These are phyloP conservation scores for Glaucidium brasilianum DNA, from an alignment of 2,113 vertebrate genomes.

Conservation along the genomic window DNA sequence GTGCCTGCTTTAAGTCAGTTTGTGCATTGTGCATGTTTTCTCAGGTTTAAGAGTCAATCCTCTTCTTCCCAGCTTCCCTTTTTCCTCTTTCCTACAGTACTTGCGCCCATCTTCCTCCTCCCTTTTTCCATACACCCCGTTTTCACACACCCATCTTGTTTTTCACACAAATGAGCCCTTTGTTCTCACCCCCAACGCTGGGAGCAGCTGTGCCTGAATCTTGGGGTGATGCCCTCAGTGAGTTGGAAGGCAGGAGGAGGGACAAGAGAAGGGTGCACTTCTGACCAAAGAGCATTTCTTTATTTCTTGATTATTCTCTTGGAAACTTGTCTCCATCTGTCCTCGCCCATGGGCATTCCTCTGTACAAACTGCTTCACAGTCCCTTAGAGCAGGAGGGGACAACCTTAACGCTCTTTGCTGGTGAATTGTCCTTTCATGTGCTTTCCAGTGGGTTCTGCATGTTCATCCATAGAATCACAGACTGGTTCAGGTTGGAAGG, in stretches of 20 bases:
- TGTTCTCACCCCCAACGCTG: fast-evolving
- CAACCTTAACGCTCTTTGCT: background rate
- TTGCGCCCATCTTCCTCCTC: background rate
- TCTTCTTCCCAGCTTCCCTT: background rate
- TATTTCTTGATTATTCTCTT: no score
- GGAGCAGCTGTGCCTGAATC: no score
- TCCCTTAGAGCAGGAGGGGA: background rate
- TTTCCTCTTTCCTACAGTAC: background rate
- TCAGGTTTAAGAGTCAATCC: background rate
- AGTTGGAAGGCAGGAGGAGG: background rate
- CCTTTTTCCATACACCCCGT: background rate
- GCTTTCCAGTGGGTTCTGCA: background rate
- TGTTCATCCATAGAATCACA: no score
- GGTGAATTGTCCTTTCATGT: background rate
- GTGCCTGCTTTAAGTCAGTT: no score
- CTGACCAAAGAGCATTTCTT: background rate
- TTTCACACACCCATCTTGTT: background rate
- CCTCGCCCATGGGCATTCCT: background rate
- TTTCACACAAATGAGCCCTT: background rate
- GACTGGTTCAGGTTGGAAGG: no score
- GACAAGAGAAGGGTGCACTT: background rate
- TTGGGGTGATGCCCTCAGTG: background rate
- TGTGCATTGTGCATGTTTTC: background rate
- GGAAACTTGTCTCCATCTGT: background rate
- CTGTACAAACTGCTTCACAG: background rate